Evolutionary conservation across 2,888 invertebrate genomes (phyloP), one percentile per base, ranked within the genome.

Genomic region (Phyllotreta striolata): DNA sequence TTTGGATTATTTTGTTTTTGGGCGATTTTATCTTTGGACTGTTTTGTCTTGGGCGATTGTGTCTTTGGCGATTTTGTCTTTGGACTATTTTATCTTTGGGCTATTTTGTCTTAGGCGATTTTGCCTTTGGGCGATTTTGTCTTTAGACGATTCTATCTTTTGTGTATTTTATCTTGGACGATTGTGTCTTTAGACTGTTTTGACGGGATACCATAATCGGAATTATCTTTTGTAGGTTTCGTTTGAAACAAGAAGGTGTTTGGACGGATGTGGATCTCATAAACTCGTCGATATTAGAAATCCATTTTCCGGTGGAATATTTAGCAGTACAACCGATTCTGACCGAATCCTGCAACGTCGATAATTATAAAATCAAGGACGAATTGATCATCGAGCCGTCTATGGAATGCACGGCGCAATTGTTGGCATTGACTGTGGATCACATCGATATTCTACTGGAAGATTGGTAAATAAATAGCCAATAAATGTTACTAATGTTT

Each of bases 391-490:
- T 93, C 59, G 93, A 95, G 74, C 93, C 94, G 3, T 90, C 89
- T 66, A 87, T 89, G 6, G 91, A 94, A 76, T 88, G 89, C 47
- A 86, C 94, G 68, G 89, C 95, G 0, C 92, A 93, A 75, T 81
- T 97, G 10, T 80, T 97, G 62, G 93, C 97, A 0, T 82, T 96
- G 37, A 89, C 95, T 2, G 95, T 98, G 0, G 98, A 98, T 80
- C 96, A 98, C 78, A 92, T 99, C 67, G 99, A 99, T 81, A 89
- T 96, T 56, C 83, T 99, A 54, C 84, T 99, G 0, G 98, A 99
- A 80, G 98, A 99, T 82, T 99, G 98, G 98, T 98, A 52, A 52
- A 52, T 24, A n/a, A n/a, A n/a, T n/a, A n/a, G 10, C n/a, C 13
- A 9, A 9, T 12, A 12, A 24, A 24, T 41, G 41, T 10, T 55